Evolutionary conservation across 2,888 invertebrate genomes (phyloP).

Genomic region (Oligia latruncula): DNA sequence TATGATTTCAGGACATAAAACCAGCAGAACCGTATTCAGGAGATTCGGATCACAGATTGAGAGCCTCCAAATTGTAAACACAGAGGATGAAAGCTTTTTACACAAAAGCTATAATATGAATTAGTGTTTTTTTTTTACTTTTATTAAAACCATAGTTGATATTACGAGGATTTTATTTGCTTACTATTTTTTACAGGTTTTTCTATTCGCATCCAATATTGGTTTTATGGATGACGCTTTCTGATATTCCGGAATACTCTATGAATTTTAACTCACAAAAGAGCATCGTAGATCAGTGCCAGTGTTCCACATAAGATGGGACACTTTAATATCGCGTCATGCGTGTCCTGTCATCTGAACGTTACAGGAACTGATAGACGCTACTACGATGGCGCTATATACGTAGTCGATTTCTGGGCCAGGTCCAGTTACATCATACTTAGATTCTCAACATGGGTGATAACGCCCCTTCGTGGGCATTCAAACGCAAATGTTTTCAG

Average conservation of each 20-base stretch:
- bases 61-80: conserved; percentile 41
- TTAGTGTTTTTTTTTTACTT: conserved; percentile 11
- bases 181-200: not conserved
- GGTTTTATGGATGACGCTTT: not conserved
- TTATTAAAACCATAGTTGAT: conserved; percentile 45
- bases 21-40: conserved; percentile 76
- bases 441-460: too few relatives aligned
- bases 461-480: too few relatives aligned
- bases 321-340: not conserved
- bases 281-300: not conserved
- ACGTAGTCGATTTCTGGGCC: not conserved
- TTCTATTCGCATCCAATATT: not conserved
- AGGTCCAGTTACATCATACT: not conserved
- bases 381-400: not conserved
- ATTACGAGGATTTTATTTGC: conserved; percentile 30
- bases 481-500: too few relatives aligned
- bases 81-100: not conserved
- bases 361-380: not conserved
- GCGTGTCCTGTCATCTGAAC: not conserved
- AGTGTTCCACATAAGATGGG: not conserved
- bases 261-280: not conserved
- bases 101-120: not conserved
- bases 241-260: not conserved
- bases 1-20: conserved; percentile 83
- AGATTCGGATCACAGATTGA: conserved; percentile 42